These are phyloP conservation scores for Drosophila rhopaloa DNA, from an alignment of 1,140 invertebrate species.

Conservation along the genomic window DNA sequence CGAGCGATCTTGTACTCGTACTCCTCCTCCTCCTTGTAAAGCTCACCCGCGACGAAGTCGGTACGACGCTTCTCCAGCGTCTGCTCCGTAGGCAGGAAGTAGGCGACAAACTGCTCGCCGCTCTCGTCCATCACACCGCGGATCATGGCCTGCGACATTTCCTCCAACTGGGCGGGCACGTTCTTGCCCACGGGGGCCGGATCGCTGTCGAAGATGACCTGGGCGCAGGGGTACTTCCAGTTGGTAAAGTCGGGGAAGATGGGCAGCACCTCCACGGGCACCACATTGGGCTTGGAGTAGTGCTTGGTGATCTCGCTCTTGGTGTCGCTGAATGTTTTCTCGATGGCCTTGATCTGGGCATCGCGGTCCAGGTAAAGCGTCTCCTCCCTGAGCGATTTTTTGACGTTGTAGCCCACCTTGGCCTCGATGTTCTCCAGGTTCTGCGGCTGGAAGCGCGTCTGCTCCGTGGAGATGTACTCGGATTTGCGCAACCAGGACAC, in stretches of 20 bases:
- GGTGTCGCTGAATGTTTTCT: conserved; percentile 98
- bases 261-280: conserved; percentile 94
- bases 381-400: conserved; percentile 97
- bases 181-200: conserved; percentile 93
- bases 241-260: conserved; percentile 98
- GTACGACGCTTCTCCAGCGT: conserved; percentile 94
- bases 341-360: conserved; percentile 98
- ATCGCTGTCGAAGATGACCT: conserved; percentile 99
- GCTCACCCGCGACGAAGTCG: conserved; percentile 91
- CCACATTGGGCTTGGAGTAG: conserved; percentile 97
- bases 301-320: conserved; percentile 95
- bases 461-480: conserved; percentile 99
- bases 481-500: conserved; percentile 99
- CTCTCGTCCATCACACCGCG: conserved; percentile 99
- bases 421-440: conserved; percentile 98
- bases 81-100: conserved; percentile 97
- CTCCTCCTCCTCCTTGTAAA: conserved; percentile 96
- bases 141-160: conserved; percentile 99
- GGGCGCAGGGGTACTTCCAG: conserved; percentile 99
- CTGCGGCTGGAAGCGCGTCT: conserved; percentile 97
- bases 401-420: conserved; percentile 99
- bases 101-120: conserved; percentile 99
- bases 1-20: conserved; percentile 98
- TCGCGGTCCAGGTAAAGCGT: conserved; percentile 98
- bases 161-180: conserved; percentile 94